Evolutionary conservation across 2,888 invertebrate genomes (phyloP).

Genomic region (Watsonalla binaria): DNA sequence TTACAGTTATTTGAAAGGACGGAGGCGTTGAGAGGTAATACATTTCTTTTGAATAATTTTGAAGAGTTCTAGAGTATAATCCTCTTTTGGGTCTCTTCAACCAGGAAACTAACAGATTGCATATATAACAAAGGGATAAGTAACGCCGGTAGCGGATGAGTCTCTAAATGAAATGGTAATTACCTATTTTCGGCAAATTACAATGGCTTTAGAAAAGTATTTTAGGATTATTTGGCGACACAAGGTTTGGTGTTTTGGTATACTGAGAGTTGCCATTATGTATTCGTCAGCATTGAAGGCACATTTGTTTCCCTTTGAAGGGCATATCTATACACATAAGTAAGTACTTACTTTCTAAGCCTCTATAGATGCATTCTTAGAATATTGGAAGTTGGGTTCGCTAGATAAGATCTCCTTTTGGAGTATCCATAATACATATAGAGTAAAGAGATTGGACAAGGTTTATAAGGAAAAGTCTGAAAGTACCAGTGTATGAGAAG

Average conservation of each 20-base stretch:
- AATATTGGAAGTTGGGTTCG: no score
- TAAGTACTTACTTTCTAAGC: no score
- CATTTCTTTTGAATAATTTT: slow-evolving; percentile 13
- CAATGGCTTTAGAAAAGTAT: neutral
- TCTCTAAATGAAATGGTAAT: slow-evolving; percentile 4
- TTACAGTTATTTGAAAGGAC: neutral
- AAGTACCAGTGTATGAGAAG: no score
- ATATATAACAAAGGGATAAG: slow-evolving; percentile 30
- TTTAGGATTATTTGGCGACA: neutral
- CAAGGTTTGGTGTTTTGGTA: no score
- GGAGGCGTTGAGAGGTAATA: neutral
- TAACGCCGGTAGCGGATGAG: slow-evolving; percentile 36
- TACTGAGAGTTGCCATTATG: no score
- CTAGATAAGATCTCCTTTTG: neutral
- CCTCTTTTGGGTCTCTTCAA: slow-evolving; percentile 18
- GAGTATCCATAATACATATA: neutral
- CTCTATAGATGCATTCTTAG: no score
- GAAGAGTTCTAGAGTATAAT: slow-evolving; percentile 16
- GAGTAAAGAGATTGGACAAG: no score
- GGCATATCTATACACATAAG: no score
- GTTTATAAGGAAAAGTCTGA: no score
- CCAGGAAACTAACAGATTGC: slow-evolving; percentile 40
- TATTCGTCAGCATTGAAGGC: no score
- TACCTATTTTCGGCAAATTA: neutral
- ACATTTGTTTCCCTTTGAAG: no score